These are phyloP conservation scores for Sesamia nonagrioides DNA, from an alignment of 1,140 invertebrate species.

Conservation along the genomic window DNA sequence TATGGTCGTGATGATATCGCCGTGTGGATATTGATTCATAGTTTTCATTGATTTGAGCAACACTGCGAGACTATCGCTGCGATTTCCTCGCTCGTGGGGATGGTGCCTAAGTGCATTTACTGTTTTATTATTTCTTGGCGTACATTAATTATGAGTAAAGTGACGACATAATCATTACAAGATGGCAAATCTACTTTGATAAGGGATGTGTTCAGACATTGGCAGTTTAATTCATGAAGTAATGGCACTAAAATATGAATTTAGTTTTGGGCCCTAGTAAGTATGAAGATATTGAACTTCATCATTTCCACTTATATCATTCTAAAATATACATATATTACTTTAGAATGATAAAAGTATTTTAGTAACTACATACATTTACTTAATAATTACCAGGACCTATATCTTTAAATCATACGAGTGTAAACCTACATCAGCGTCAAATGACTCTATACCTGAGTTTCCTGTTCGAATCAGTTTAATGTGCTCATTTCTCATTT, in stretches of 20 bases:
- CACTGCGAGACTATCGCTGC: no score
- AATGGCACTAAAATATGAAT: constrained; percentile 7
- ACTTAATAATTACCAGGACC: background rate
- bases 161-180: background rate
- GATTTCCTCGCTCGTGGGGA: no score
- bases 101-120: no score
- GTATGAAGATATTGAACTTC: background rate
- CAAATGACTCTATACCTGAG: background rate
- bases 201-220: background rate
- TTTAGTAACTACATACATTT: constrained; percentile 18
- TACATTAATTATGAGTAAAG: background rate
- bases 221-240: background rate
- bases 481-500: background rate
- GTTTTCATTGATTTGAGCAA: no score
- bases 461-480: constrained; percentile 1
- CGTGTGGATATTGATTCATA: no score
- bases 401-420: background rate
- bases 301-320: background rate
- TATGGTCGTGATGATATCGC: no score
- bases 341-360: background rate
- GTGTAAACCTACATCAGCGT: background rate
- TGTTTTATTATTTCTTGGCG: background rate
- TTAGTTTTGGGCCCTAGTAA: constrained; percentile 2
- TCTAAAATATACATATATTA: background rate
- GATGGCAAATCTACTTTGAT: background rate